Conservation (phyloP, 2,797 vertebrate genomes). For the Gadopsis bispinosus region DNA sequence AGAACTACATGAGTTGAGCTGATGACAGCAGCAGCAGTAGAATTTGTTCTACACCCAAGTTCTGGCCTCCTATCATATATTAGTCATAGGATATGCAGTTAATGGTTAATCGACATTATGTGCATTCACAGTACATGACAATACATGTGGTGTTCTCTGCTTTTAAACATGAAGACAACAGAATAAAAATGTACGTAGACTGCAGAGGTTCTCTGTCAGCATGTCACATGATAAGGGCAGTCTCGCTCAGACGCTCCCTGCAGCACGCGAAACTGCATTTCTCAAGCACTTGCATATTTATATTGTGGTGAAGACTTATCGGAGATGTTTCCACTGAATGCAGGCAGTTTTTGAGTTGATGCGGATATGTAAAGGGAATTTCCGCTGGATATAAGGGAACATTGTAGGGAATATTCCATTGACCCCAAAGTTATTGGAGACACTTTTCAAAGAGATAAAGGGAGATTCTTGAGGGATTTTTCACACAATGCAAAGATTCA, state of each 20-base stretch:
- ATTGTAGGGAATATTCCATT: constrained; percentile 26
- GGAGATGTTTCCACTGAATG: constrained; percentile 54
- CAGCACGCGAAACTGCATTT: constrained; percentile 35
- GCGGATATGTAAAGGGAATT: constrained; percentile 33
- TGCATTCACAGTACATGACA: constrained; percentile 6
- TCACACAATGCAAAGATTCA: not conserved
- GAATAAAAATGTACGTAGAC: not conserved
- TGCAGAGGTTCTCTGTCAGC: constrained; percentile 6
- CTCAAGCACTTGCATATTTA: constrained; percentile 42
- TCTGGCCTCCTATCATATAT: constrained; percentile 5
- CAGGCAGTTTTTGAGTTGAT: constrained; percentile 21
- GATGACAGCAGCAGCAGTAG: not conserved
- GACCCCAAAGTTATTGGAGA: not conserved
- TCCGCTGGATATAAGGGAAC: constrained; percentile 30
- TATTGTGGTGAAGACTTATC: constrained; percentile 16
- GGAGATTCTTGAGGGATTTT: not conserved
- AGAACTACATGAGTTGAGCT: not conserved
- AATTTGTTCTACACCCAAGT: not conserved
- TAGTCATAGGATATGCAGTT: constrained; percentile 43
- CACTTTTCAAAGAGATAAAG: not conserved
- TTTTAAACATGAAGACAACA: constrained; percentile 18
- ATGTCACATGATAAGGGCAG: constrained; percentile 47
- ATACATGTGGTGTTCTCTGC: constrained; percentile 1
- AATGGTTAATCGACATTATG: constrained; percentile 54
- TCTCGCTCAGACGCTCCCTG: constrained; percentile 22